A percentile compares a stretch with the other conserved stretches of the same genome.
phyloP scores from a whole-genome alignment of 2,888 invertebrate genomes.

The Xestia c-nigrum region DNA sequence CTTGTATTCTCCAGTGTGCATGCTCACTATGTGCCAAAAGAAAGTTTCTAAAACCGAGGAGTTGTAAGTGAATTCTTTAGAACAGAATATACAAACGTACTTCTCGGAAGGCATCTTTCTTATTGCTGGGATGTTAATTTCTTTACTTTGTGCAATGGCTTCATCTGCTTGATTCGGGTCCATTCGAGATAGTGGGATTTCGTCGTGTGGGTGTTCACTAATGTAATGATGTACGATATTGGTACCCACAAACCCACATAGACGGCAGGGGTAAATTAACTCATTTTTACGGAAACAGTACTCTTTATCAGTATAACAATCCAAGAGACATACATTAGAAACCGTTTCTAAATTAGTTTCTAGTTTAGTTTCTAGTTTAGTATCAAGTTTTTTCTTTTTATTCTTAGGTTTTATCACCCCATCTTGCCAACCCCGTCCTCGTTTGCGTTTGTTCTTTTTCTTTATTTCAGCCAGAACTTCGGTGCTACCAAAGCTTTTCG shows the following conservation, averaged over 20 bases:
- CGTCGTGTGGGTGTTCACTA: slow-evolving; percentile 91
- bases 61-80: slow-evolving; percentile 78
- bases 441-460: slow-evolving; percentile 81
- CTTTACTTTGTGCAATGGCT: slow-evolving; percentile 90
- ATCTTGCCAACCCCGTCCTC: slow-evolving; percentile 78
- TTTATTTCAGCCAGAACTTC: slow-evolving; percentile 78
- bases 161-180: slow-evolving; percentile 86
- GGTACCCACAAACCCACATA: slow-evolving; percentile 91
- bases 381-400: slow-evolving; percentile 79
- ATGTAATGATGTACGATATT: slow-evolving; percentile 93
- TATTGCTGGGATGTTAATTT: slow-evolving; percentile 79
- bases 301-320: slow-evolving; percentile 80
- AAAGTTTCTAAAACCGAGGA: slow-evolving; percentile 86
- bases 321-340: not conserved
- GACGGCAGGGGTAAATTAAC: slow-evolving; percentile 88
- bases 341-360: slow-evolving; percentile 4
- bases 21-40: slow-evolving; percentile 93
- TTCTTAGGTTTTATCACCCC: slow-evolving; percentile 84
- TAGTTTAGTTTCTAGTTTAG: slow-evolving; percentile 32
- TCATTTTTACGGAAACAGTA: slow-evolving; percentile 85
- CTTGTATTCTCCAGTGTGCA: slow-evolving; percentile 95
- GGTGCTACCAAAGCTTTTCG: slow-evolving; percentile 77
- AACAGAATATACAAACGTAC: slow-evolving; percentile 86
- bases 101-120: slow-evolving; percentile 80
- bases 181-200: slow-evolving; percentile 92